These are phyloP conservation scores for Tachina fera DNA, from an alignment of 2,888 invertebrate genomes.

Conservation along the genomic window DNA sequence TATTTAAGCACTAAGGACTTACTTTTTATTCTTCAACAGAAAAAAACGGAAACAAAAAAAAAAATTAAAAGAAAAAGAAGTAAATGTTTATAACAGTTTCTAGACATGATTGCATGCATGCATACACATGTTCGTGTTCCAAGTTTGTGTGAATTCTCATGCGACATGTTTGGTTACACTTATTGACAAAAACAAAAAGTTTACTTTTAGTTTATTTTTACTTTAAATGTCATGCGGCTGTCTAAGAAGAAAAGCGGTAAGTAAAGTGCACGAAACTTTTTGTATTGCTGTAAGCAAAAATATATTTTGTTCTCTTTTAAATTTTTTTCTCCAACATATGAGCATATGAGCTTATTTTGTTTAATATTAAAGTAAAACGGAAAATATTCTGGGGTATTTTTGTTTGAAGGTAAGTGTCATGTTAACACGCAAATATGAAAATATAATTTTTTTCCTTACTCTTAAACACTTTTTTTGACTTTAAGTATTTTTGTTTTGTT, in stretches of 20 bases:
- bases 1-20: too few relatives aligned
- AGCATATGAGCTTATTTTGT: constrained; percentile 12
- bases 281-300: constrained; percentile 14
- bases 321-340: constrained; percentile 18
- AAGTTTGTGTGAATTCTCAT: constrained; percentile 37
- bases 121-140: constrained; percentile 2
- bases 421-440: constrained; percentile 52
- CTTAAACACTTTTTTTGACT: constrained; percentile 5
- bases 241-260: not conserved
- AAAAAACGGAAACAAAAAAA: too few relatives aligned
- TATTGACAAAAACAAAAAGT: constrained; percentile 47
- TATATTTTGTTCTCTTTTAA: constrained; percentile 26
- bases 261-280: constrained; percentile 37
- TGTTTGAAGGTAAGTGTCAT: constrained; percentile 44
- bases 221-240: constrained; percentile 26
- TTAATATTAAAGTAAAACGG: constrained; percentile 5
- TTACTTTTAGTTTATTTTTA: constrained; percentile 17
- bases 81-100: not conserved
- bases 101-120: constrained; percentile 31
- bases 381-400: not conserved
- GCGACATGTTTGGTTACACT: constrained; percentile 59
- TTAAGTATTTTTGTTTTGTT: constrained; percentile 54
- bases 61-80: too few relatives aligned
- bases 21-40: too few relatives aligned
- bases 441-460: not conserved